These are phyloP conservation scores for Idaea dimidiata DNA, from an alignment of 2,888 invertebrate genomes.

Conservation along the genomic window DNA sequence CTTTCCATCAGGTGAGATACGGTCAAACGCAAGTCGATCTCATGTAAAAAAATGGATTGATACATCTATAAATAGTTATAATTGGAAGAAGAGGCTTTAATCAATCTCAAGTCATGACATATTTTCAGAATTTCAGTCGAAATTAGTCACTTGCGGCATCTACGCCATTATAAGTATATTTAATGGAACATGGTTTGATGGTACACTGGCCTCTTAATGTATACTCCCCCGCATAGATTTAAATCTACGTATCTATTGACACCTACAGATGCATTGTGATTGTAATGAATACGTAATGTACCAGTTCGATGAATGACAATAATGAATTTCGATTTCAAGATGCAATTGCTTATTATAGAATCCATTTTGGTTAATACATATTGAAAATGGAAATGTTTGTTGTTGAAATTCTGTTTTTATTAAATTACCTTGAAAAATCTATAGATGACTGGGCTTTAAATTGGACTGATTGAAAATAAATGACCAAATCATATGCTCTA, in stretches of 20 bases:
- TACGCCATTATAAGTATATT: not conserved
- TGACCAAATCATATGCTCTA: too few relatives aligned
- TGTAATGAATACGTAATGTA: constrained; percentile 45
- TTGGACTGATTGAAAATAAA: too few relatives aligned
- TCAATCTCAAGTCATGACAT: too few relatives aligned
- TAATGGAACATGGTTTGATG: not conserved
- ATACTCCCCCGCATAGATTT: constrained; percentile 48
- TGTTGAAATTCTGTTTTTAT: not conserved
- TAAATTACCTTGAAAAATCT: not conserved
- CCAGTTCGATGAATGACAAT: constrained; percentile 36
- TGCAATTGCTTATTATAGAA: constrained; percentile 22
- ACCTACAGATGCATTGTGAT: constrained; percentile 57
- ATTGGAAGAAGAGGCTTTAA: too few relatives aligned
- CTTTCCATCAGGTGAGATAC: too few relatives aligned
- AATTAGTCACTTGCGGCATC: too few relatives aligned
- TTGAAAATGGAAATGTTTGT: not conserved
- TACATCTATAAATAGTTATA: too few relatives aligned
- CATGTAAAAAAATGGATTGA: too few relatives aligned
- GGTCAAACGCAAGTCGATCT: too few relatives aligned
- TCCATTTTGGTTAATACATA: not conserved
- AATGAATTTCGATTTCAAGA: constrained; percentile 30
- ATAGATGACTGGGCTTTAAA: not conserved
- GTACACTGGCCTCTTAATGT: not conserved
- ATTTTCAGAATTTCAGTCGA: too few relatives aligned
- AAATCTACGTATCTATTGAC: constrained; percentile 56